Base-by-base conservation (phyloP, 2,113 vertebrate genomes). In the Merops nubicus region DNA sequence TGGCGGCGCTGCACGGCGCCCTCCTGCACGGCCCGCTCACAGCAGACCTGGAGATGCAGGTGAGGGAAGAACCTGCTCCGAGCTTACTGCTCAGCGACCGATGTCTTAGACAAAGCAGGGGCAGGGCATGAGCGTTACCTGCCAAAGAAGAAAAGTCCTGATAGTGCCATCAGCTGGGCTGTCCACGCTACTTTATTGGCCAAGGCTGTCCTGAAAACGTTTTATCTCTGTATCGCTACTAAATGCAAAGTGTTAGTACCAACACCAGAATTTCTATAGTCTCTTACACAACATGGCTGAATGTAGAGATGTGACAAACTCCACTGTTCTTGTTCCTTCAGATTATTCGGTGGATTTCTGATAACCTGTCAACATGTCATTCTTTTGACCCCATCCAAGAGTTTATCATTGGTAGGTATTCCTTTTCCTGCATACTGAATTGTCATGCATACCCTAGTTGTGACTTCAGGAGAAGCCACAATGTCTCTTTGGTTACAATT, bases 361-460 rank as follows among this genome's bases (percentile, higher is more conserved):
- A 99, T 94, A 98, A 98, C 60, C 47, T 98, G 72, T 98, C 98
- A 90, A 88, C 97, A 11, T 98, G 98, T 34, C 96, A 98, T 80
- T 98, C 98, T 84, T 99, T 99, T 97, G 98, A 99, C 97, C 99
- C 98, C 64, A 98, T 99, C 95, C 99, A 99, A 96, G 99, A 99
- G 97, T 99, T 99, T 96, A 98, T 99, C 93, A 98, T 99, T 51
- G 99, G 99, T 99, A 98, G 96, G 99, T 97, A 34, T 86, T 90
- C 88, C 22, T 95, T 80, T 72, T 57, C 45, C 40, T 92, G 38
- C 13, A 15, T 57, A 4, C 20, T 80, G 65, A 51, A 16, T 70
- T 62, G 77, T 85, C 23, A 33, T 53, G 26, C 8, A 4, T 65
- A 7, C 16, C 29, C 18, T 29, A 62, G 20, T 60, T 72, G 34